Conservation (phyloP, 1,140 invertebrate genomes). For the Stegodyphus mimosarum region DNA sequence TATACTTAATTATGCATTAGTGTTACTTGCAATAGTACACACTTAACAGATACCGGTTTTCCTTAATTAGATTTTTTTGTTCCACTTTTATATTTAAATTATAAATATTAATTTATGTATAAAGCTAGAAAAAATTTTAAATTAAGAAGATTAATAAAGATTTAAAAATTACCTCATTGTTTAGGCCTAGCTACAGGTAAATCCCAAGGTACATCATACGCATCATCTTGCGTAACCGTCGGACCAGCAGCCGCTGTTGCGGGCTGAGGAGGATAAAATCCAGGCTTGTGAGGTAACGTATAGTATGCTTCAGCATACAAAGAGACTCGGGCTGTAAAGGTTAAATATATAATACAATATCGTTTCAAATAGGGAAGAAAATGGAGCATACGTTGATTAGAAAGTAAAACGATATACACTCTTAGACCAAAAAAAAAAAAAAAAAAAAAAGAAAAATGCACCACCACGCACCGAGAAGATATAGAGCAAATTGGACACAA, state of each 20-base stretch:
- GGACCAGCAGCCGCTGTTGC: background rate
- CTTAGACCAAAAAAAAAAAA: too few relatives aligned
- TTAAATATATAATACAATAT: too few relatives aligned
- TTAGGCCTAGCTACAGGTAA: constrained; percentile 30
- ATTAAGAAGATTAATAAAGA: too few relatives aligned
- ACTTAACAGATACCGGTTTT: background rate
- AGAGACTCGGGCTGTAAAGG: constrained; percentile 46
- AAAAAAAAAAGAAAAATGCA: too few relatives aligned
- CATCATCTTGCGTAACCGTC: constrained; percentile 4
- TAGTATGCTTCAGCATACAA: constrained; percentile 55
- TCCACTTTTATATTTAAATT: background rate
- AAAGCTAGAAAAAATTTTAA: background rate
- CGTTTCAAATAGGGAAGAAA: too few relatives aligned
- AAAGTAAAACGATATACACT: too few relatives aligned
- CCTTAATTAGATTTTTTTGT: background rate
- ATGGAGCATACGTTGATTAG: too few relatives aligned
- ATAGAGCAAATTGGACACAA: too few relatives aligned
- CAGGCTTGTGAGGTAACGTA: constrained; percentile 37
- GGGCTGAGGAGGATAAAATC: constrained; percentile 17
- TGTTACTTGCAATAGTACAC: too few relatives aligned
- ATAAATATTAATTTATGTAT: background rate
- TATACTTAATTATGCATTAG: background rate
- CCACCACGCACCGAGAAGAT: too few relatives aligned
- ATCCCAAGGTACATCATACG: constrained; percentile 54
- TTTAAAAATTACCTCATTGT: constrained; percentile 2